Evolutionary conservation across 1,140 invertebrate species (phyloP).

Genomic region (Drosophila prosaltans): DNA sequence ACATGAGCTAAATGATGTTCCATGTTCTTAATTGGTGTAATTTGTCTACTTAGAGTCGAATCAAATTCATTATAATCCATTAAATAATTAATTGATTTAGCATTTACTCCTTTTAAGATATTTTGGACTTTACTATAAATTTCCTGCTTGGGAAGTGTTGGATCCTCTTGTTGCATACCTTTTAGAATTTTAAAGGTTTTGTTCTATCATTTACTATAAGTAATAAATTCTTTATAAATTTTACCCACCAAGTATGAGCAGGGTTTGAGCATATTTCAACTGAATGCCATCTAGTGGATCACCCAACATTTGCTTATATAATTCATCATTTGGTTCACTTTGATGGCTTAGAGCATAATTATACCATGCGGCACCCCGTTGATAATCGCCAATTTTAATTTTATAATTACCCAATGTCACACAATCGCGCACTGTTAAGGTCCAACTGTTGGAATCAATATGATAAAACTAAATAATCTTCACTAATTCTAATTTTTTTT

Average conservation of each 20-base stretch:
- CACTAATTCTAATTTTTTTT: not conserved
- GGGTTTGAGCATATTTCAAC: not conserved
- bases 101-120: not conserved
- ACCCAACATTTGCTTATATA: not conserved
- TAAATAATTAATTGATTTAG: not conserved
- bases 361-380: not conserved
- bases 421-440: not conserved
- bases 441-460: not conserved
- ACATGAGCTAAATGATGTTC: not conserved
- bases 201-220: not conserved
- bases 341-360: not conserved
- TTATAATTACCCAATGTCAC: slow-evolving; percentile 1
- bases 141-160: not conserved
- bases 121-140: not conserved
- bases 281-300: not conserved
- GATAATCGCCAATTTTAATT: not conserved
- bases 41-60: not conserved
- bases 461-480: no score
- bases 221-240: no score
- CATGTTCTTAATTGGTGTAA: not conserved
- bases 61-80: not conserved
- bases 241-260: slow-evolving; percentile 1
- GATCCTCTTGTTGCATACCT: not conserved
- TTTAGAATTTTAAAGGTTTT: no score
- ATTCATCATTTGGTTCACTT: not conserved